Evolutionary conservation across 53 echinoderm and acorn worm species (phyloP).

Genomic region (Apostichopus leukothele): DNA sequence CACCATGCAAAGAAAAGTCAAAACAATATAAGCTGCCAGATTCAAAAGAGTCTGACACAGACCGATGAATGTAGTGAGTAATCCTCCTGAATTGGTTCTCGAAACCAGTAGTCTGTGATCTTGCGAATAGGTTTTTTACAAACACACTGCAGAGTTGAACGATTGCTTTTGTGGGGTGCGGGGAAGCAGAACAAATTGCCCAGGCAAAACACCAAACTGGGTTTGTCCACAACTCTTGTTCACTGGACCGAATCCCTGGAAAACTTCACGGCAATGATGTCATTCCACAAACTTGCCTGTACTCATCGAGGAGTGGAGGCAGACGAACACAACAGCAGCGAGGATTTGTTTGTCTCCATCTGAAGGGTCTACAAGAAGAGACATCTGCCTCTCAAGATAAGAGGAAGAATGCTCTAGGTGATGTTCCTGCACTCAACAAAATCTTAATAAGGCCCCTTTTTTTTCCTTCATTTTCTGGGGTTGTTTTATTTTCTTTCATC

Average conservation of each 20-base stretch:
- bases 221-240: not conserved
- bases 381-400: not conserved
- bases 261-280: not conserved
- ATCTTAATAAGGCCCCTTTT: no score
- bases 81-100: no score
- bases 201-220: conserved; percentile 8
- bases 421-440: not conserved
- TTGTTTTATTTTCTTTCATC: no score
- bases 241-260: not conserved
- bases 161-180: not conserved
- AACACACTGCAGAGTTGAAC: not conserved
- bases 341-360: not conserved
- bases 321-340: not conserved
- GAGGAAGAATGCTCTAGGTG: not conserved
- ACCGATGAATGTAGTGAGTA: no score
- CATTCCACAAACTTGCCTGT: not conserved
- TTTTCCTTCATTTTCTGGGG: no score
- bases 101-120: no score
- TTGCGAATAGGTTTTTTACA: no score
- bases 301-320: not conserved
- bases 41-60: no score
- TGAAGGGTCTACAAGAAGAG: not conserved
- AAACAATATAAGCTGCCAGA: no score
- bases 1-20: no score
- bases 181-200: conserved; percentile 3